Evolutionary conservation across 2,797 vertebrate species (phyloP), one percentile per base, ranked within the genome.

Genomic region (Urocyon cinereoargenteus): DNA sequence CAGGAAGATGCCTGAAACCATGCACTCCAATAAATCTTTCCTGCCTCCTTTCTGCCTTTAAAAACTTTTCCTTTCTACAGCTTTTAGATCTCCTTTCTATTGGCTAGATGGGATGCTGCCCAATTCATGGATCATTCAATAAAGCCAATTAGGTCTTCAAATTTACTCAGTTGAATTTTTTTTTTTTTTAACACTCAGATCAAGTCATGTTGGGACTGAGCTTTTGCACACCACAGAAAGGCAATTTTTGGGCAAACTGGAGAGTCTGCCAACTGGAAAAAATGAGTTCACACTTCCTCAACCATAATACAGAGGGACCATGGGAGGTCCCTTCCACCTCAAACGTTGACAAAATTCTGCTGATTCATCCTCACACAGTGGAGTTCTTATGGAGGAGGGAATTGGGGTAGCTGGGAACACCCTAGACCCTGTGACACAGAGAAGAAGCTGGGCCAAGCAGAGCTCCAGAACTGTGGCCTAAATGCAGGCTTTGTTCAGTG

Each of bases 351-450:
- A 93, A 24, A 96, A 82, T 92, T 96, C 66, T 97, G 87, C 77
- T 5, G 16, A 91, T 68, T 97, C 96, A 97, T 89, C 94, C 88
- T 91, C 31, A 93, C 84, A 36, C 24, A 59, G 75, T 1, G 2
- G 57, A 89, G 86, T 84, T 90, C 84, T 90, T 59, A 75, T 6
- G 15, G 45, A 16, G 14, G 15, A 51, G 26, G 26, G 26, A 26
- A 26, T 15, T 4, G 18, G 9, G 6, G 12, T 34, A 49, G 10
- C 82, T 86, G n/a, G 31, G 57, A 94, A 45, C 51, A 94, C 45
- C 18, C 79, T 62, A 15, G n/a, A 15, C 24, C 85, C 11, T 28
- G 3, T 24, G 28, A 62, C 45, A 26, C 24, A 51, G 24, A 83
- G 34, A 66, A 26, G 64, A 14, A 62, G 22, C 2, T 18, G 6